Evolutionary conservation across 1,140 invertebrate genomes (phyloP).

Genomic region (Paralvinella palmiformis): DNA sequence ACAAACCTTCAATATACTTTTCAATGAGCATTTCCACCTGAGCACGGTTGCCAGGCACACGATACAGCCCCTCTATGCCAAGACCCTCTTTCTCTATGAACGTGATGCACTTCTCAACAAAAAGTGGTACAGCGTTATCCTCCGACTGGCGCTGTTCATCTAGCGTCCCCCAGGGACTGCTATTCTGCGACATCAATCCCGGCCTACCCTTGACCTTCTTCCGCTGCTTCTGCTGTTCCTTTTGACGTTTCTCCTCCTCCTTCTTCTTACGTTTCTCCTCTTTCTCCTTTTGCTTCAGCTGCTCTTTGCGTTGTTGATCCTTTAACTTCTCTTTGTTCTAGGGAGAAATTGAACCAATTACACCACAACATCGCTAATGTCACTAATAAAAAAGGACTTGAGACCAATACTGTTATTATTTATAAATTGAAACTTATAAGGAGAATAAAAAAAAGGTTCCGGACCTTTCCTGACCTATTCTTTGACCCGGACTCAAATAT

Average conservation of each 20-base stretch:
- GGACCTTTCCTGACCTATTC: too few relatives aligned
- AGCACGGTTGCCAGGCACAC: slow-evolving; percentile 86
- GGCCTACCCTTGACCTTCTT: slow-evolving; percentile 62
- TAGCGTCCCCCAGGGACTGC: slow-evolving; percentile 50
- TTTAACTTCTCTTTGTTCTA: too few relatives aligned
- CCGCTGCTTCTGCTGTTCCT: slow-evolving; percentile 63
- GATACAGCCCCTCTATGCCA: slow-evolving; percentile 90
- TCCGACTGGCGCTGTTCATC: slow-evolving; percentile 70
- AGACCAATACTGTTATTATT: too few relatives aligned
- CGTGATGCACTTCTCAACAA: slow-evolving; percentile 88
- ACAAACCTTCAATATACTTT: slow-evolving; percentile 79
- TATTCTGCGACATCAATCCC: slow-evolving; percentile 45
- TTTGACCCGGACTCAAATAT: too few relatives aligned
- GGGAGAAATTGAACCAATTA: too few relatives aligned
- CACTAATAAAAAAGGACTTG: too few relatives aligned
- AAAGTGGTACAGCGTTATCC: slow-evolving; percentile 76
- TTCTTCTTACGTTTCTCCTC: slow-evolving; percentile 70
- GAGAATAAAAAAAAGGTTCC: too few relatives aligned
- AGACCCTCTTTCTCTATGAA: slow-evolving; percentile 84
- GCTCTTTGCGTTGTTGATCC: background rate
- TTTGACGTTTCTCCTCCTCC: slow-evolving; percentile 61
- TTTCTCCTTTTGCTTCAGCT: slow-evolving; percentile 58
- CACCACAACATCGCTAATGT: too few relatives aligned
- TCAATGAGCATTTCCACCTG: slow-evolving; percentile 89
- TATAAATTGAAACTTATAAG: too few relatives aligned